phyloP scores from a whole-genome alignment of 1,140 invertebrate species.

The Lepidurus couesii region DNA sequence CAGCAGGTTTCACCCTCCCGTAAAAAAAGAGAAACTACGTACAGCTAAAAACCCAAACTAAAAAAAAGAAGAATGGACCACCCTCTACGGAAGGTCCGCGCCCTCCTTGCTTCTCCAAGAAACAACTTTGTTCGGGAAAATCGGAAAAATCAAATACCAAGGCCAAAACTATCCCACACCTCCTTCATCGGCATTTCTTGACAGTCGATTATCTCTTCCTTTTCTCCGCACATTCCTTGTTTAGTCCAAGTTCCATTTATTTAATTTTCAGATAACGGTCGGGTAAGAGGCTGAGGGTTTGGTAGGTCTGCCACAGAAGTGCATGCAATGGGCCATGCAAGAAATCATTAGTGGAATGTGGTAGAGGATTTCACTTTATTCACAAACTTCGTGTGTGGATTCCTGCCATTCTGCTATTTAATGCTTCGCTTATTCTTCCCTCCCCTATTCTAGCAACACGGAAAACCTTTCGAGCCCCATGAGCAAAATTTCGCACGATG shows the following conservation, averaged over 20 bases:
- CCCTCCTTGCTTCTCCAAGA: neutral
- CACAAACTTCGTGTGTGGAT: neutral
- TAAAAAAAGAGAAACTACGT: neutral
- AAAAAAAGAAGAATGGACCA: neutral
- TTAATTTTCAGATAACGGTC: conserved; percentile 1
- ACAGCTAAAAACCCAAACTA: neutral
- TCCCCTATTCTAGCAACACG: neutral
- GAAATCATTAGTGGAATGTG: conserved; percentile 4
- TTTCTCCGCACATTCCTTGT: neutral
- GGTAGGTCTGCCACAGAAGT: neutral
- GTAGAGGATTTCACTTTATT: neutral
- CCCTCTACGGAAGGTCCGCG: neutral
- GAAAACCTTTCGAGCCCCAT: neutral
- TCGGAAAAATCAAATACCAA: neutral
- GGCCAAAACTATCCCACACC: neutral
- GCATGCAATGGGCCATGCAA: neutral
- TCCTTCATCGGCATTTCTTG: neutral
- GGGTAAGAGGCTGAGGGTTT: neutral
- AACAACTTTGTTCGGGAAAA: neutral
- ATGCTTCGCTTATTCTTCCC: neutral
- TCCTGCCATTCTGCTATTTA: neutral
- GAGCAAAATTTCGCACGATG: conserved; percentile 1
- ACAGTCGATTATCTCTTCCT: conserved; percentile 16
- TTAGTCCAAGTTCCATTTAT: neutral
- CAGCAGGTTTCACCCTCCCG: neutral